Evolutionary conservation across 2,888 invertebrate genomes (phyloP), one percentile per base, ranked within the genome.

Genomic region (Scotopteryx bipunctaria): DNA sequence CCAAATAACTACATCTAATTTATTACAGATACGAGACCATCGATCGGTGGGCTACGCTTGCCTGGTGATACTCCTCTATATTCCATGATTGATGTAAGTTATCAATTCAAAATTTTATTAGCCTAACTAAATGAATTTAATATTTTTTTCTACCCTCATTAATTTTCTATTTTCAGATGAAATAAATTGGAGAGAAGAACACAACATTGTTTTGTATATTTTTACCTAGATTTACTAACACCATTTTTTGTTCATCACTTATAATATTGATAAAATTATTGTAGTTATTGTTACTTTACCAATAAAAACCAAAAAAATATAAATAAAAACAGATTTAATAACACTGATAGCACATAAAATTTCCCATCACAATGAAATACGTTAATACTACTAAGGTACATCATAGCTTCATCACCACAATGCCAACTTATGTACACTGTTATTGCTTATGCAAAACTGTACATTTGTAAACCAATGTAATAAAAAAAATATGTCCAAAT

Each of bases 291-390:
- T 5, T 33, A n/a, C n/a, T 17, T 43, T 14, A 25, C n/a, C 11
- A 52, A 54, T 54, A 58, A 58, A 59, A 59, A 67, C 54, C 27
- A 13, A 19, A 27, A 14, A 11, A 49, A 29, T 44, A 57, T 67
- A 69, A 71, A 76, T 72, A 71, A 78, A 78, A 82, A 81, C 69
- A 69, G 66, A 71, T 85, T 85, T 82, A 86, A 64, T 86, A 84
- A 83, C 82, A 87, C 76, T 81, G 80, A 78, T 71, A 78, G 71
- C 76, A 83, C 84, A 74, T 73, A 71, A 57, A 81, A 80, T 84
- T 82, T 86, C 72, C 81, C 85, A 80, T 83, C 81, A 85, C 83
- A 80, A 71, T 66, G 56, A 59, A 62, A 67, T 64, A 70, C 68
- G 59, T 71, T 76, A 81, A 81, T 81, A 85, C 78, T 83, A 81